phyloP scores from a whole-genome alignment of 2,113 vertebrate species.

The Colaptes auratus region DNA sequence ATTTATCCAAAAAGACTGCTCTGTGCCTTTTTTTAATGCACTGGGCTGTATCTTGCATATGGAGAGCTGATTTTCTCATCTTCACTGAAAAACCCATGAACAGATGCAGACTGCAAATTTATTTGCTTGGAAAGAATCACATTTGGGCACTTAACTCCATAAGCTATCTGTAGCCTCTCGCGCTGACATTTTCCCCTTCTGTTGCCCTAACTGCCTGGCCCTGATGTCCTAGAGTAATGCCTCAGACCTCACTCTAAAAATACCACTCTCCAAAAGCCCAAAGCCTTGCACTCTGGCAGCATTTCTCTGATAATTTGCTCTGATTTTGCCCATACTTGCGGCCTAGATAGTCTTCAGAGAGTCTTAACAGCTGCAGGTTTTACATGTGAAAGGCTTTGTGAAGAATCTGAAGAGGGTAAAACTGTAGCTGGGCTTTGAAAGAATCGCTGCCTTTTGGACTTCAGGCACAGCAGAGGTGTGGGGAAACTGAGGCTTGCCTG shows the following conservation, averaged over 20 bases:
- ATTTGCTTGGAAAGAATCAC: constrained; percentile 59
- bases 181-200: constrained; percentile 33
- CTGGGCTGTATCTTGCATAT: constrained; percentile 37
- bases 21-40: constrained; percentile 25
- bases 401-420: not conserved
- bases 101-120: constrained; percentile 60
- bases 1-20: constrained; percentile 25
- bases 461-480: not conserved
- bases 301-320: not conserved
- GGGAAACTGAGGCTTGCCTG: not conserved
- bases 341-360: not conserved
- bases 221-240: not conserved
- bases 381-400: not conserved
- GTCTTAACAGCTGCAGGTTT: constrained; percentile 2
- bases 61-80: constrained; percentile 60
- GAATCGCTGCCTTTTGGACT: not conserved
- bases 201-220: not conserved
- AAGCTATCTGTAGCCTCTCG: constrained; percentile 34
- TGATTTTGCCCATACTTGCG: not conserved
- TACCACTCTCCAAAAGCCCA: not conserved
- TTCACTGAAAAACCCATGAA: constrained; percentile 32
- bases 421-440: not conserved
- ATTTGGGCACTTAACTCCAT: constrained; percentile 50
- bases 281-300: not conserved
- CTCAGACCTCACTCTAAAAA: constrained; percentile 14